Percentiles rank a stretch among this genome's conserved stretches.
Conservation (phyloP, 1,140 invertebrate species). For the Sycobia sp. region DNA sequence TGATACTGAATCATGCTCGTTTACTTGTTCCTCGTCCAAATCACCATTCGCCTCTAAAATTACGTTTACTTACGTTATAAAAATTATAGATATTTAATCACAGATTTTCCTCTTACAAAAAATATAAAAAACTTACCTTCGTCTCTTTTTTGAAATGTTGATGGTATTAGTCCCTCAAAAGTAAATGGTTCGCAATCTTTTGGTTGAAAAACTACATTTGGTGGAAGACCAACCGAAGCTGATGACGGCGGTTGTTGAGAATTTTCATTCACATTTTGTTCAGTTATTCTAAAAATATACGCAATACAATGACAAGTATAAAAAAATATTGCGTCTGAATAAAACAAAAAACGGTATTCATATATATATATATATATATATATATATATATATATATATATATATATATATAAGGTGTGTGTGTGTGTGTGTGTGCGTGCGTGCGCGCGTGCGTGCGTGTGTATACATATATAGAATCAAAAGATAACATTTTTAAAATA, state of each 20-base stretch:
- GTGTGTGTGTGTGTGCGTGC: too few relatives aligned
- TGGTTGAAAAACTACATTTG: conserved; percentile 45
- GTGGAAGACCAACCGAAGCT: conserved; percentile 36
- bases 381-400: too few relatives aligned
- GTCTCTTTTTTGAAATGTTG: conserved; percentile 10
- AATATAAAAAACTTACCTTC: conserved; percentile 13
- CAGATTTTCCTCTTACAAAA: conserved; percentile 19
- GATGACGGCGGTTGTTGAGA: conserved; percentile 6
- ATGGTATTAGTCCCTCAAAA: conserved; percentile 36
- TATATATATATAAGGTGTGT: too few relatives aligned
- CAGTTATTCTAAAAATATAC: neutral
- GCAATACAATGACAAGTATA: neutral
- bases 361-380: too few relatives aligned
- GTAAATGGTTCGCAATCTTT: conserved; percentile 47
- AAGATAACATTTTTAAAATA: neutral
- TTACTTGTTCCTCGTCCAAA: neutral
- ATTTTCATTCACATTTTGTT: conserved; percentile 13
- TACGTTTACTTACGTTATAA: conserved; percentile 8
- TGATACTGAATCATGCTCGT: conserved; percentile 4
- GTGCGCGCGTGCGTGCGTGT: too few relatives aligned
- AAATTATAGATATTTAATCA: conserved; percentile 13
- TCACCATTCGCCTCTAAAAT: conserved; percentile 14
- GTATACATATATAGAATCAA: too few relatives aligned
- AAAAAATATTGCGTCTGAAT: neutral
- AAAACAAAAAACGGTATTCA: neutral